A percentile compares a stretch with the other conserved stretches of the same genome.
phyloP scores from a whole-genome alignment of 2,113 vertebrate genomes.

The Coptodon rendalli region DNA sequence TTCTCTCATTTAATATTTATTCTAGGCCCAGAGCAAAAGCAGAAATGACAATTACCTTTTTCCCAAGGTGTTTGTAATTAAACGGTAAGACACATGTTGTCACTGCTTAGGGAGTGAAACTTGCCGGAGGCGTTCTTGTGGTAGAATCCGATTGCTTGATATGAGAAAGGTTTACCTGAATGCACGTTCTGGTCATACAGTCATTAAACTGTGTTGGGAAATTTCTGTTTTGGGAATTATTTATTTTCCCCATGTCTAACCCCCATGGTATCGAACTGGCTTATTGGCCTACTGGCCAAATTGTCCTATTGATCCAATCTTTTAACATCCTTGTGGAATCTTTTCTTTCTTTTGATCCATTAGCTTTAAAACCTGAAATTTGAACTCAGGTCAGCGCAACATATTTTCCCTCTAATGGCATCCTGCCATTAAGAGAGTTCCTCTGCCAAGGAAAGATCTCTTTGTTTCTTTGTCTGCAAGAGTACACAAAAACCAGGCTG shows the following conservation, averaged over 20 bases:
- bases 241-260: not conserved
- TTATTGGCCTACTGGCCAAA: not conserved
- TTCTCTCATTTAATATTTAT: not conserved
- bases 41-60: not conserved
- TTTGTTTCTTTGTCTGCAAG: not conserved
- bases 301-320: conserved; percentile 20
- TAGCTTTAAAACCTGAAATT: conserved; percentile 8
- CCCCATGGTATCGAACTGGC: not conserved
- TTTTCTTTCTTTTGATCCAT: conserved; percentile 15
- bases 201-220: not conserved
- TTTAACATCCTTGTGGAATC: not conserved
- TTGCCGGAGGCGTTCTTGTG: not conserved
- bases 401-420: not conserved
- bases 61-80: not conserved
- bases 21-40: not conserved
- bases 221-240: not conserved
- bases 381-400: not conserved
- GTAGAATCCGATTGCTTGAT: not conserved
- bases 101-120: not conserved
- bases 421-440: not conserved
- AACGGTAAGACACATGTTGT: not conserved
- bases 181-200: not conserved
- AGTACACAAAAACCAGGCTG: not conserved
- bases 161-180: not conserved
- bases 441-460: not conserved